phyloP scores from a whole-genome alignment of 2,888 invertebrate species.

The Leptura quadrifasciata region DNA sequence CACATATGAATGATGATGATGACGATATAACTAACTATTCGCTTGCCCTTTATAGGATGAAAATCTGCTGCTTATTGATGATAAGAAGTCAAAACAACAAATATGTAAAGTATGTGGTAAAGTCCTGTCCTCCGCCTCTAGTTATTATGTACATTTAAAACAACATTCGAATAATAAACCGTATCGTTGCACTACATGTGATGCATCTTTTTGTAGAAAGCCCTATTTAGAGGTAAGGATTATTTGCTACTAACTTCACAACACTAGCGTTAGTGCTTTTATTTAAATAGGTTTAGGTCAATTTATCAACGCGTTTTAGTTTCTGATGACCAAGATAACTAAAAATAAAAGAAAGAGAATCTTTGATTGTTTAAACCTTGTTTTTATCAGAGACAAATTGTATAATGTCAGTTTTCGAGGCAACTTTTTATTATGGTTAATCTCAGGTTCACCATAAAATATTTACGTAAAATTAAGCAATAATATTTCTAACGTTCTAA shows the following conservation, averaged over 20 bases:
- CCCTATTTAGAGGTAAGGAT: slow-evolving; percentile 80
- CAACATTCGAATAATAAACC: slow-evolving; percentile 88
- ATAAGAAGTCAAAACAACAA: slow-evolving; percentile 81
- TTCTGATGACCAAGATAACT: too few relatives aligned
- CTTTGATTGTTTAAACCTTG: too few relatives aligned
- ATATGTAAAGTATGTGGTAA: slow-evolving; percentile 87
- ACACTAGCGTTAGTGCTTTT: too few relatives aligned
- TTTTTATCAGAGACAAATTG: too few relatives aligned
- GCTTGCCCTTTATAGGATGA: slow-evolving; percentile 12
- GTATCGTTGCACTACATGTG: slow-evolving; percentile 86
- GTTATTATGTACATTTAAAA: slow-evolving; percentile 90
- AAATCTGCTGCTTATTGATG: slow-evolving; percentile 59
- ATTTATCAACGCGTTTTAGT: too few relatives aligned
- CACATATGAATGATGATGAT: not conserved
- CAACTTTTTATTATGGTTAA: too few relatives aligned
- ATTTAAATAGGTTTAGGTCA: too few relatives aligned
- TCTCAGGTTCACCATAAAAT: too few relatives aligned
- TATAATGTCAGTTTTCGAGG: too few relatives aligned
- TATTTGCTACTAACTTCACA: not conserved
- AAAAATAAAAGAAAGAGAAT: too few relatives aligned
- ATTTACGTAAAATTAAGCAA: too few relatives aligned
- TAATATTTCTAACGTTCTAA: too few relatives aligned
- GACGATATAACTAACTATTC: not conserved
- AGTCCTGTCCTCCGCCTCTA: slow-evolving; percentile 85
- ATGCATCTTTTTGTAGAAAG: slow-evolving; percentile 87